These are phyloP conservation scores for Toxotes lorentzi DNA, from an alignment of 2,797 vertebrate genomes.

Conservation along the genomic window DNA sequence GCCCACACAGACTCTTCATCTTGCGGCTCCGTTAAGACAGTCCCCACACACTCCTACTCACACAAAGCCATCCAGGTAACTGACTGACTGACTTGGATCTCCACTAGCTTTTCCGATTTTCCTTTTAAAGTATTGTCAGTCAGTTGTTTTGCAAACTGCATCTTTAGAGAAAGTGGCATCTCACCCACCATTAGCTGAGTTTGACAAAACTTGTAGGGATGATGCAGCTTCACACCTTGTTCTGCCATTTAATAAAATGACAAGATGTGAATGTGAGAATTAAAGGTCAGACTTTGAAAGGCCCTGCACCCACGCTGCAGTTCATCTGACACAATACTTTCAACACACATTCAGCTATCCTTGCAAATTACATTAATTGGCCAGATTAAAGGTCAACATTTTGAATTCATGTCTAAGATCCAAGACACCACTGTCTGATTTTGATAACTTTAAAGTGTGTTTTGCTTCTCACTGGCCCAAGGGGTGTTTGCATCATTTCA, in stretches of 20 bases:
- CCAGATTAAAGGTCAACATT: constrained; percentile 39
- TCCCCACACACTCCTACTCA: constrained; percentile 84
- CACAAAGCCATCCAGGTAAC: constrained; percentile 96
- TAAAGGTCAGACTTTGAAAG: constrained; percentile 46
- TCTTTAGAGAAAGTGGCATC: background rate
- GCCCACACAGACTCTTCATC: constrained; percentile 95
- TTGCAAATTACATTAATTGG: constrained; percentile 33
- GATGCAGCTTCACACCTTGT: background rate
- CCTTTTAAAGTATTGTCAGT: background rate
- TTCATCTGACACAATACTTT: constrained; percentile 7
- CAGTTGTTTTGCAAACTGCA: background rate
- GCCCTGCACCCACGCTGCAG: background rate
- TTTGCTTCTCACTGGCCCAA: background rate
- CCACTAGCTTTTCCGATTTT: background rate
- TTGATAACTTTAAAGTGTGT: constrained; percentile 25
- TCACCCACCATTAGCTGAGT: background rate
- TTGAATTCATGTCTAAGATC: background rate
- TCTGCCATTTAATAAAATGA: constrained; percentile 9
- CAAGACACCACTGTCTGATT: background rate
- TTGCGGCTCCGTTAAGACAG: constrained; percentile 89
- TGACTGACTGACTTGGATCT: background rate
- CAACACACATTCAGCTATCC: constrained; percentile 2
- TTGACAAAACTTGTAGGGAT: constrained; percentile 1
- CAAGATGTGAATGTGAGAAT: constrained; percentile 4
- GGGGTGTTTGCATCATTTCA: background rate